phyloP scores from a whole-genome alignment of 2,113 vertebrate genomes.

The Clarias macrocephalus region DNA sequence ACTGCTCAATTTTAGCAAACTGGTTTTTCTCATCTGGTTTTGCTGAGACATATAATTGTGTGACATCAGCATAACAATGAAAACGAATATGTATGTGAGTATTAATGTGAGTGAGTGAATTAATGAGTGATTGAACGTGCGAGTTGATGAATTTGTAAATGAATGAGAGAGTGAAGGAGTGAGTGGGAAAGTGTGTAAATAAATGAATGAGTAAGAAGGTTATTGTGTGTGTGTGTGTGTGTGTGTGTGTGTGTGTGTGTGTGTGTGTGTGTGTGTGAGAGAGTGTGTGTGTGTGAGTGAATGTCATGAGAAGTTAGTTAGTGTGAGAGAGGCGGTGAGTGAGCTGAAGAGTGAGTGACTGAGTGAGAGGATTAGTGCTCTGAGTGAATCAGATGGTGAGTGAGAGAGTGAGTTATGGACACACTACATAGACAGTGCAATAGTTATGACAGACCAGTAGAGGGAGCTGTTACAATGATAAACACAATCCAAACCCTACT shows the following conservation, averaged over 20 bases:
- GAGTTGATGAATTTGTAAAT: background rate
- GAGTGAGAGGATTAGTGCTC: background rate
- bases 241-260: background rate
- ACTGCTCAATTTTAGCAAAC: too few relatives aligned
- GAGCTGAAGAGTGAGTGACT: too few relatives aligned
- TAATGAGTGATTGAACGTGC: background rate
- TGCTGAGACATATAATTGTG: too few relatives aligned
- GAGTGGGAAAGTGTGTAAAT: background rate
- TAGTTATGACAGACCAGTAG: background rate
- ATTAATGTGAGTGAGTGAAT: too few relatives aligned
- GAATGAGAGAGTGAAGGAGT: background rate
- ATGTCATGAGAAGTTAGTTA: background rate
- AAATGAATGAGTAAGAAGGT: background rate
- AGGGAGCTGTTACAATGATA: background rate
- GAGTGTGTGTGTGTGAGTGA: background rate
- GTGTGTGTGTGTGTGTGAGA: background rate
- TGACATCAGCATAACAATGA: too few relatives aligned
- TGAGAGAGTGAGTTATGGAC: background rate
- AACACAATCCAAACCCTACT: background rate
- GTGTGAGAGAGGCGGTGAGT: too few relatives aligned
- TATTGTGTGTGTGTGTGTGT: background rate
- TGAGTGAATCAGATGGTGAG: background rate
- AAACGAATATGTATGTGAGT: too few relatives aligned
- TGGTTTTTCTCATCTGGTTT: too few relatives aligned
- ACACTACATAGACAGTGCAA: background rate